phyloP scores from a whole-genome alignment of 2,888 invertebrate species.

The Pedicia rivosa region DNA sequence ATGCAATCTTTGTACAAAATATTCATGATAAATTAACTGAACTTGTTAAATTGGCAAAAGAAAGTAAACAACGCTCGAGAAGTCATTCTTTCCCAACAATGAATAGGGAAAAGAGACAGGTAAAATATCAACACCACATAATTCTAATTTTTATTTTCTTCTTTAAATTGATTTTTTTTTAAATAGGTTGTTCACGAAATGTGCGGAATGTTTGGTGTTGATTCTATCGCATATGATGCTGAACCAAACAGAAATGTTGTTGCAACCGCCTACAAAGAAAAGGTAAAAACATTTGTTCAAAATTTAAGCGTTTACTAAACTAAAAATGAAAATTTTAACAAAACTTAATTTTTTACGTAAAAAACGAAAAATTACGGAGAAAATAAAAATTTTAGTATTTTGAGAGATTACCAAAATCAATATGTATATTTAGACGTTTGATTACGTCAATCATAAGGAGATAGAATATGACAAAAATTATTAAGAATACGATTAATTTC shows the following conservation, averaged over 20 bases:
- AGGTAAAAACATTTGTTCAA: too few relatives aligned
- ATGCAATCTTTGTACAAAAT: conserved; percentile 61
- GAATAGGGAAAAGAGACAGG: conserved; percentile 82
- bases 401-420: too few relatives aligned
- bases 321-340: too few relatives aligned
- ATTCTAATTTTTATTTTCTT: neutral
- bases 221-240: conserved; percentile 85
- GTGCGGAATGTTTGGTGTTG: conserved; percentile 87
- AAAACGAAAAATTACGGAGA: too few relatives aligned
- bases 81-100: conserved; percentile 84
- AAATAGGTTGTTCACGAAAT: conserved; percentile 91
- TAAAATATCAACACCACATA: too few relatives aligned
- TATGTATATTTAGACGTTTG: too few relatives aligned
- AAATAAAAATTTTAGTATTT: too few relatives aligned
- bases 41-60: conserved; percentile 74
- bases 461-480: too few relatives aligned
- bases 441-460: too few relatives aligned
- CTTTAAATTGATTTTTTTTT: conserved; percentile 9
- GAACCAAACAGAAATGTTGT: conserved; percentile 93
- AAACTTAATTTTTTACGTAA: too few relatives aligned
- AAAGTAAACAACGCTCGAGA: conserved; percentile 66
- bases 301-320: too few relatives aligned
- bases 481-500: too few relatives aligned
- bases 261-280: conserved; percentile 70
- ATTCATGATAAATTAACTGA: conserved; percentile 73